A percentile compares a stretch with the other conserved stretches of the same genome.
These are phyloP conservation scores for Rhinichthys osculus DNA, from an alignment of 2,797 vertebrate species.

Conservation along the genomic window DNA sequence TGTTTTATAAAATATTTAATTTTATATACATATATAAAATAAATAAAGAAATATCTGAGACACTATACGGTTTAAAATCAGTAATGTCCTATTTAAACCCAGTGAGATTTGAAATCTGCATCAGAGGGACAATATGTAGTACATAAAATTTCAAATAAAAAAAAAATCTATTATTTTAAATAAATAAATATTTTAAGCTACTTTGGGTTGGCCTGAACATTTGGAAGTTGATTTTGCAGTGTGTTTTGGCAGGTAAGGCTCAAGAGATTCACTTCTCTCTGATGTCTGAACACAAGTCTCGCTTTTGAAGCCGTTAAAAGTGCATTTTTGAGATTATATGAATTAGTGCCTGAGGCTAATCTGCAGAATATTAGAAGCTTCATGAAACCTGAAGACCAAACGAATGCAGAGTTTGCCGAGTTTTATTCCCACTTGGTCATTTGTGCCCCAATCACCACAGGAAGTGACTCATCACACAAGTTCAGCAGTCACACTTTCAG, in stretches of 20 bases:
- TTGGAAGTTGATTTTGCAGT: conserved; percentile 33
- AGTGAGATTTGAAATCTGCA: background rate
- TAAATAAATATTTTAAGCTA: background rate
- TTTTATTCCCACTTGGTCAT: conserved; percentile 19
- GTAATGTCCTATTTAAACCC: background rate
- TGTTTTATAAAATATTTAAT: too few species aligned
- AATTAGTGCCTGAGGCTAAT: conserved; percentile 19
- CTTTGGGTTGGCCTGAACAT: conserved; percentile 18
- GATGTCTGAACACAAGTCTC: conserved; percentile 21
- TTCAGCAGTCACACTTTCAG: background rate
- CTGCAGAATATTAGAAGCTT: conserved; percentile 22
- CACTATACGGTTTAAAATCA: background rate
- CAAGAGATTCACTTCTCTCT: conserved; percentile 22
- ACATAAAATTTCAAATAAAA: background rate
- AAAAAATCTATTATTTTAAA: background rate
- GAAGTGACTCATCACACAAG: background rate
- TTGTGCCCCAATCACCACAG: background rate
- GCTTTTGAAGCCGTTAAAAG: conserved; percentile 27
- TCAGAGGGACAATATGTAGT: too few species aligned
- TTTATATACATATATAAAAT: too few species aligned
- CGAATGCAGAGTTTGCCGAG: background rate
- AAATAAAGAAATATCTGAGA: too few species aligned
- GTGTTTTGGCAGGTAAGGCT: conserved; percentile 23
- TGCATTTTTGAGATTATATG: conserved; percentile 26
- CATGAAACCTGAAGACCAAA: conserved; percentile 1